phyloP scores from a whole-genome alignment of 2,797 vertebrate genomes.

The Pangasius djambal region DNA sequence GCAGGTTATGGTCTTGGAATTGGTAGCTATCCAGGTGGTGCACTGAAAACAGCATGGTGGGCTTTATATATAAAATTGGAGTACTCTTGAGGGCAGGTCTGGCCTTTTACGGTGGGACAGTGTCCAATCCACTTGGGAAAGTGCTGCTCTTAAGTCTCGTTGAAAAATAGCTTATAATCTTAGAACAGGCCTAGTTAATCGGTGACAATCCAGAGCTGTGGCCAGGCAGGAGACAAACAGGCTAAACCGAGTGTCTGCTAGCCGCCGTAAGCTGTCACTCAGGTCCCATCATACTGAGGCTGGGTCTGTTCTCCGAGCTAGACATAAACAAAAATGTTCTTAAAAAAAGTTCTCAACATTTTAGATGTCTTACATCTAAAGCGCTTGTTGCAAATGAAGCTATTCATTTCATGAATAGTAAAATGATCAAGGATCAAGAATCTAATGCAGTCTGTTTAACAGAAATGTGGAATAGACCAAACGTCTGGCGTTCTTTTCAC shows the following conservation, averaged over 20 bases:
- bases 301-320: neutral
- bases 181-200: neutral
- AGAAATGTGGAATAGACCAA: neutral
- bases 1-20: neutral
- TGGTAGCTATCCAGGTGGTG: neutral
- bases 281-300: neutral
- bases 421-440: neutral
- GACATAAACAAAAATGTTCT: neutral
- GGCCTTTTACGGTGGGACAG: neutral
- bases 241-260: neutral
- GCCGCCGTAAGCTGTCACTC: neutral
- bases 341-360: neutral
- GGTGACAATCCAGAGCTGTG: neutral
- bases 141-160: neutral
- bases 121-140: neutral
- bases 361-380: neutral
- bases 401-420: neutral
- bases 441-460: neutral
- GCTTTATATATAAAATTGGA: neutral
- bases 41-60: neutral
- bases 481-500: neutral
- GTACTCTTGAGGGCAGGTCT: neutral
- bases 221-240: neutral
- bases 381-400: neutral
- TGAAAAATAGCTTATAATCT: neutral